Evolutionary conservation across 2,113 vertebrate genomes (phyloP), one percentile per base, ranked within the genome.

Genomic region (Hippoglossus stenolepis): DNA sequence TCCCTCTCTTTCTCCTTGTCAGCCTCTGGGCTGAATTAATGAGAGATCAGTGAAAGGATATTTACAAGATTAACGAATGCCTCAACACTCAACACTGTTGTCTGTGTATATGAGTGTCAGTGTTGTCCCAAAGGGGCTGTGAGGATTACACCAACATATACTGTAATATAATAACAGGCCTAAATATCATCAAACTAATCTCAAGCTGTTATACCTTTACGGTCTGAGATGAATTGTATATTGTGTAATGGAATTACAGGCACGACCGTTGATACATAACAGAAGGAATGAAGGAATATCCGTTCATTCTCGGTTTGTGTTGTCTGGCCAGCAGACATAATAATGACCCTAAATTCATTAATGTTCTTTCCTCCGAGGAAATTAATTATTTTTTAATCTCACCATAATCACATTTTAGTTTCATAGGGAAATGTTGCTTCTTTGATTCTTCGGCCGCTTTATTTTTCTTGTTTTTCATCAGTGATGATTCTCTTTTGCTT

Each of bases 51-150:
- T 78, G 83, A 83, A 79, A 71, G 86, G 77, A 87, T 90, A 85
- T 91, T 92, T 91, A 90, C 88, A 90, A 90, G 85, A 90, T 90
- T 77, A 90, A 87, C 77, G 87, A 85, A 82, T 79, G 82, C 77
- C 82, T 89, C 74, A 84, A 90, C 83, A 87, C 61, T 85, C 54
- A 57, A 23, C 47, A 5, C 47, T 51, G 15, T 51, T 65, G 73
- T 82, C 57, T 75, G 83, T 82, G 66, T 77, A 64, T 70, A 65
- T 71, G 75, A 71, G 71, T 79, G 70, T 78, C 76, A 67, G 51
- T 60, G 14, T 73, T 82, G 63, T 82, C 78, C 84, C 86, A 66
- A 53, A 82, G 75, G 80, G 51, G 49, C 56, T 67, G 43, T 64
- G 59, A 53, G 56, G 73, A 84, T 82, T 84, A 89, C 78, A 86